Evolutionary conservation across 2,797 vertebrate genomes (phyloP), one percentile per base, ranked within the genome.

Genomic region (Halcyon leucocephala): DNA sequence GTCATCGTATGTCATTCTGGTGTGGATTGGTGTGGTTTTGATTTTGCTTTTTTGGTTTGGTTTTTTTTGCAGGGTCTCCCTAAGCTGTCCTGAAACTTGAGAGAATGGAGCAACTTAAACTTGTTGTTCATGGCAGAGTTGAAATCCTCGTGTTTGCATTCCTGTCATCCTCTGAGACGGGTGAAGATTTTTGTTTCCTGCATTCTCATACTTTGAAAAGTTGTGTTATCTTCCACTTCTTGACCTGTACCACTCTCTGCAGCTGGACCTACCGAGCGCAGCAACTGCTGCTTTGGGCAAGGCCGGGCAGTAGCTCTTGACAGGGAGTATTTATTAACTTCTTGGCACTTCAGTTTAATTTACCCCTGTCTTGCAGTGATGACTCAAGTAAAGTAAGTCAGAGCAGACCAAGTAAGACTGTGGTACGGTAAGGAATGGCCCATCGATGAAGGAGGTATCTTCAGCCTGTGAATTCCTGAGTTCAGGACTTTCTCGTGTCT

Each of bases 1-100:
- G 67, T 21, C 0, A 1, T 12, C 64, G 20, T 29, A 52, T n/a
- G 78, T 46, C 55, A 41, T 74, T 82, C 41, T 73, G 17, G 5
- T 60, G 49, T 26, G 19, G 35, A 14, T 18, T 52, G 46, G 11
- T 35, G 3, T 17, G 15, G 3, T 0, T 1, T 16, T 49, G 41
- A n/a, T 15, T 11, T 29, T 13, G 12, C 10, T 28, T 15, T 26
- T 82, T 61, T 8, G 20, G 20, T 35, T 76, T 24, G 10, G 60
- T 29, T 69, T 57, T 69, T 72, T 64, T 86, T 35, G 62, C 39
- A 66, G 12, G 26, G 9, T 70, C 26, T 70, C n/a, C 39, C 25
- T 52, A 55, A 62, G 14, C 20, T n/a, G 31, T n/a, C 26, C 58
- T 73, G 28, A 78, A 37, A 72, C 22, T 31, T 48, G 49, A 90